Base-by-base conservation (phyloP, 2,113 vertebrate genomes). In the Aspiorhynchus laticeps region DNA sequence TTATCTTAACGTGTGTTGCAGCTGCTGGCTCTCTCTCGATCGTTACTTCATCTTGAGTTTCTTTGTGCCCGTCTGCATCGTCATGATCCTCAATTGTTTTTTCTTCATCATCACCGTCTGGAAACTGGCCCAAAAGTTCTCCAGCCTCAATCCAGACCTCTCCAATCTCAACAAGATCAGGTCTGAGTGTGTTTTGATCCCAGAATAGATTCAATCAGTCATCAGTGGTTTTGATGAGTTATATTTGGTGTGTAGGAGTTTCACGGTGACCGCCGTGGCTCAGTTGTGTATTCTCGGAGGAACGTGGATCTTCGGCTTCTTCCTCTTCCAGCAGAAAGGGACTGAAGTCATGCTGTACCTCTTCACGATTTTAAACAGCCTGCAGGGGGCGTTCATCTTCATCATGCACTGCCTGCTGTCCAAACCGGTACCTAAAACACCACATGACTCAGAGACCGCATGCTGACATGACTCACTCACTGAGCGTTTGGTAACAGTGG, bases 301-400 rank as follows among this genome's bases (percentile, higher is more conserved):
- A 38, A 96, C 96, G 86, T 98, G 97, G 97, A 85, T 95, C 48
- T 97, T 96, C 2, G 97, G 97, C 38, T 93, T 95, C 48, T 96
- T 97, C 90, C 92, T 97, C 90, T 97, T 97, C 38, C 5, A 90
- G 31, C 48, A 80, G 7, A 17, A 56, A 0, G 15, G 75, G 0
- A 90, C 21, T 19, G 75, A 59, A 0, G 84, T 88, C 4, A 92
- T 95, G 61, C 51, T 91, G 2, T 97, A 97, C 67, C 86, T 93
- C 83, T 98, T 97, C 92, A 96, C 94, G 14, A 87, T 96, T 86
- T 93, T 97, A 89, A 97, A 96, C 95, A 95, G 95, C 91, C 92
- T 97, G 5, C 97, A 97, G 89, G 97, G 97, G 15, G 77, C 91
- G 17, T 94, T 97, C 88, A 91, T 98, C 82, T 97, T 96, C 24